Base-by-base conservation (phyloP, 2,113 vertebrate species). In the Synodontis membranacea region DNA sequence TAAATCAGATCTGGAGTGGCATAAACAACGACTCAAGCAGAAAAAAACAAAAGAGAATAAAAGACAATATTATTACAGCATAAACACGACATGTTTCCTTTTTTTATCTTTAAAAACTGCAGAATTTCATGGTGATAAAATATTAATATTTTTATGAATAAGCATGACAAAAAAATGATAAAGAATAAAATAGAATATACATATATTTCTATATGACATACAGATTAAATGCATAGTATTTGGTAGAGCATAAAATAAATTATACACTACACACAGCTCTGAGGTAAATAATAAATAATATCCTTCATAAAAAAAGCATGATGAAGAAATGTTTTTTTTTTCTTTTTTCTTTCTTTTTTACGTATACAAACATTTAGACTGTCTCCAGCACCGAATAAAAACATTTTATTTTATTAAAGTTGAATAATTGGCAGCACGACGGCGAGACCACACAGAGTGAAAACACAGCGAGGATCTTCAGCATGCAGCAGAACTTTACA, bases 211-310 rank as follows among this genome's bases (percentile, higher is more conserved):
- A 91, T 92, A 92, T 91, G 93, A 93, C 92, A 82, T 94, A 95
- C 93, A 94, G 88, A 92, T 92, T 91, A 88, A 93, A 95, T 95
- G 95, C 96, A 95, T 94, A 96, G 95, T 94, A 94, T 92, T 90
- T 92, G 91, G 91, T 92, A 94, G 93, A 94, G 90, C 88, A 90
- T 91, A 91, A 94, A 94, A 95, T 94, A 95, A 96, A 95, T 95
- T 89, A 94, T 91, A 93, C 91, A 95, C 94, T 94, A 93, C 93
- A 92, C 94, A 92, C 82, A 87, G 92, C 89, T 93, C 91, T 92
- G 93, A 94, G 93, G 92, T 94, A 89, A 94, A 93, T 94, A 94
- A 96, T 95, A 96, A 96, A 95, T 96, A 92, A 93, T 91, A 93
- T 92, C 90, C 94, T 94, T 93, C 92, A 93, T 88, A 89, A 88